These are phyloP conservation scores for Hofmannophila pseudospretella DNA, from an alignment of 2,888 invertebrate genomes.

Conservation along the genomic window DNA sequence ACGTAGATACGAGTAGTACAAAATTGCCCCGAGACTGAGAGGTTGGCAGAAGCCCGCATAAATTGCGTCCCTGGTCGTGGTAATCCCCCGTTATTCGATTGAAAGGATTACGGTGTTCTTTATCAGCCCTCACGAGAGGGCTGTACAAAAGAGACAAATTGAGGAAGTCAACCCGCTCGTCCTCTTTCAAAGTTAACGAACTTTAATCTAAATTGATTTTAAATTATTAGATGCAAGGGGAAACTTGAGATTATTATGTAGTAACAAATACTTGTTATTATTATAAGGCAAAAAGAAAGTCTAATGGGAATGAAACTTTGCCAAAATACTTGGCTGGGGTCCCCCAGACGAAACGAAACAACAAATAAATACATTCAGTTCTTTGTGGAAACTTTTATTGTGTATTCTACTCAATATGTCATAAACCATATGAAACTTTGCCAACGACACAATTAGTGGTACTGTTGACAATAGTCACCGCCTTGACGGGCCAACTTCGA, in stretches of 20 bases:
- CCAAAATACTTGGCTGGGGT: slow-evolving; percentile 6
- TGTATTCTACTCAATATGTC: slow-evolving; percentile 7
- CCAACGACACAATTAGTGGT: slow-evolving; percentile 17
- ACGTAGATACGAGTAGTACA: background rate
- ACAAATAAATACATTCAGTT: slow-evolving; percentile 5
- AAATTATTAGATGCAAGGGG: slow-evolving; percentile 1
- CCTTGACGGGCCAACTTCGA: slow-evolving; percentile 13
- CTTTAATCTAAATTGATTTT: slow-evolving; percentile 8
- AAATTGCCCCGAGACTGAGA: slow-evolving; percentile 6
- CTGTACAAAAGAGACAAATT: slow-evolving; percentile 48
- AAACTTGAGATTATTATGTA: background rate
- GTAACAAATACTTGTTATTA: background rate
- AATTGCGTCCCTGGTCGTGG: slow-evolving; percentile 36
- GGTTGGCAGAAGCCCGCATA: slow-evolving; percentile 35
- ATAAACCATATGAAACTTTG: slow-evolving; percentile 16
- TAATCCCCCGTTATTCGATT: slow-evolving; percentile 56
- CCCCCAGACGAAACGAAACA: background rate
- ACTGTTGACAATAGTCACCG: slow-evolving; percentile 8
- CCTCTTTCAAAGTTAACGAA: slow-evolving; percentile 6
- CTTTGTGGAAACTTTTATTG: slow-evolving; percentile 4
- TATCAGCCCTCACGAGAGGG: slow-evolving; percentile 43
- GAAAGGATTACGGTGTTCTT: slow-evolving; percentile 62
- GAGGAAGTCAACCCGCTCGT: slow-evolving; percentile 34
- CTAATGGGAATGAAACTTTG: background rate
- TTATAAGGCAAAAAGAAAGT: too few relatives aligned